Base-by-base conservation (phyloP, 2,888 invertebrate genomes). In the Dryobota labecula region DNA sequence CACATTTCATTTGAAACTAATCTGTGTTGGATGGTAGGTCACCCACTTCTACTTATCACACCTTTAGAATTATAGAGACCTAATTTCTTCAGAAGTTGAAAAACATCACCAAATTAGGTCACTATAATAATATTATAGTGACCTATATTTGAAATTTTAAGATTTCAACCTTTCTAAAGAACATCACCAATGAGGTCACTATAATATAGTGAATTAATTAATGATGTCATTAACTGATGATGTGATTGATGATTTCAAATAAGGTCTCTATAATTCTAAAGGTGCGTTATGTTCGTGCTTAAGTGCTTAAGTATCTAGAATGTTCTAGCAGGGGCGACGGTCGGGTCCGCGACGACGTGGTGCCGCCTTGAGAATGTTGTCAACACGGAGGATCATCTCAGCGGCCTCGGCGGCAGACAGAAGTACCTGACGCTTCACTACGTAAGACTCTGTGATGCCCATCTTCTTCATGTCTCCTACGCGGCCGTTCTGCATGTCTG, bases 301-400 rank as follows among this genome's bases (percentile, higher is more conserved):
- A 45, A 56, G 72, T 69, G 63, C 11, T 66, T 8, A 45, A 56
- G 67, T 54, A 15, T 63, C 30, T 70, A 54, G 67, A 56, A 62
- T 41, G 24, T 63, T 69, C 88, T 97, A 98, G 96, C 98, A 98
- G 70, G 97, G 97, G 84, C 98, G 98, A 88, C 98, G 97, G 93
- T 99, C 99, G 76, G 98, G 98, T 0, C 97, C 97, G 78, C 99
- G 97, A 89, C 97, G 97, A 82, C 99, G 97, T 13, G 99, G 99
- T 43, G 99, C 99, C 15, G 99, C 97, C 93, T 98, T 98, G 78
- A 99, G 98, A 84, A 99, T 99, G 94, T 99, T 98, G 94, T 99
- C 99, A 1, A 99, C 99, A 69, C 99, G 97, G 30, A 99, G 96
- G 87, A 99, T 99, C 98, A 99, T 99, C 96, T 99, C 99, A 0